A percentile compares a stretch with the other conserved stretches of the same genome.
These are phyloP conservation scores for Hymenochirus boettgeri DNA, from an alignment of 2,113 vertebrate genomes.

Conservation along the genomic window DNA sequence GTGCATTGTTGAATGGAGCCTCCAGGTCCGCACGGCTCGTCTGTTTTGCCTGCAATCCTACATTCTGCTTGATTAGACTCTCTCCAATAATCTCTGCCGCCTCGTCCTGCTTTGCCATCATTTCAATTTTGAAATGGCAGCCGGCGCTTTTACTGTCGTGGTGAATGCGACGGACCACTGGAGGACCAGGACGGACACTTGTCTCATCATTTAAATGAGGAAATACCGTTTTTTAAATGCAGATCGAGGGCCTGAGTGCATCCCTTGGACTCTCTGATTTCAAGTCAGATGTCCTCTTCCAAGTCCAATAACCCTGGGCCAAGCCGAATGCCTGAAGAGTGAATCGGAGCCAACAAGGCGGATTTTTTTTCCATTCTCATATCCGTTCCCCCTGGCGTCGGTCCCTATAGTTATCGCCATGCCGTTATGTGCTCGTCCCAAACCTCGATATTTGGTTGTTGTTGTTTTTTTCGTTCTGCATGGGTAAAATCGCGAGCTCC, in stretches of 20 bases:
- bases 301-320: neutral
- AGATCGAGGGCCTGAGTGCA: conserved; percentile 18
- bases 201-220: conserved; percentile 40
- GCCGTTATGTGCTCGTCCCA: no score
- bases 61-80: neutral
- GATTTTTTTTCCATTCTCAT: no score
- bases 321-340: neutral
- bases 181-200: neutral
- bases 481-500: no score
- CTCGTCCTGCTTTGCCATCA: neutral
- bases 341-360: neutral
- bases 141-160: neutral
- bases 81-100: neutral
- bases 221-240: conserved; percentile 20
- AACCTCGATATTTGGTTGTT: no score
- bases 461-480: no score
- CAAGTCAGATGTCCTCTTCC: conserved; percentile 47
- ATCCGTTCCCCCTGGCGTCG: neutral
- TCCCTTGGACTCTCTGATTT: conserved; percentile 39
- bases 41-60: neutral
- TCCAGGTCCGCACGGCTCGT: neutral
- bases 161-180: neutral
- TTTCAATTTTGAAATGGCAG: neutral
- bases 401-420: no score
- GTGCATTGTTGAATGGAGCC: neutral